Conservation (phyloP, 2,797 vertebrate genomes). For the Micromesistius poutassou region DNA sequence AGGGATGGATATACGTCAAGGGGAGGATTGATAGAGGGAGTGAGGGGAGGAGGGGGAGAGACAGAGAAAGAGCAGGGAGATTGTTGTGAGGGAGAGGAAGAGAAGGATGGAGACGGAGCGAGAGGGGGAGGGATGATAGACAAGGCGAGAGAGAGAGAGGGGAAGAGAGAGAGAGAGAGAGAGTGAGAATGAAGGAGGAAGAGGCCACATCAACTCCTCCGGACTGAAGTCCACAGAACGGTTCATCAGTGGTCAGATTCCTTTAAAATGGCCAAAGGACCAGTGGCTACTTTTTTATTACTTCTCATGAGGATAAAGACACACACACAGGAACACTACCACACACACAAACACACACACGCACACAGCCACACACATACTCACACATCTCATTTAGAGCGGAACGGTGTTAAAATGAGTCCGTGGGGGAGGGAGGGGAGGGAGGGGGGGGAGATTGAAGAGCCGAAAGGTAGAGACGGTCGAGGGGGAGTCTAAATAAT, state of each 20-base stretch:
- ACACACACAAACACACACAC: conserved; percentile 1
- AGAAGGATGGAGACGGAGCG: no score
- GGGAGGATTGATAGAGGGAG: no score
- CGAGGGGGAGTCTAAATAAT: conserved; percentile 64
- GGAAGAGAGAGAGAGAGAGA: not conserved
- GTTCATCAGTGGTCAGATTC: conserved; percentile 49
- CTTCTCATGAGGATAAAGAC: conserved; percentile 18
- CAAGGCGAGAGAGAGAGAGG: no score
- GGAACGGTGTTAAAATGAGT: conserved; percentile 56
- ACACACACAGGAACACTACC: conserved; percentile 19
- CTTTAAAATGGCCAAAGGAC: conserved; percentile 28
- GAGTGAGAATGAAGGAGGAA: not conserved
- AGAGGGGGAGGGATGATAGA: no score
- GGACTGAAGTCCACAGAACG: not conserved
- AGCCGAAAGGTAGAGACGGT: conserved; percentile 58
- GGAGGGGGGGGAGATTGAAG: conserved; percentile 52
- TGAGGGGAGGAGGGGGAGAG: no score
- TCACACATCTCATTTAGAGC: conserved; percentile 47
- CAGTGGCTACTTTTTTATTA: conserved; percentile 49
- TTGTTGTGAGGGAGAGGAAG: no score
- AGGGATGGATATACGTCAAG: no score
- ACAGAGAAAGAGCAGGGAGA: no score
- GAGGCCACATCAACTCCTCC: not conserved
- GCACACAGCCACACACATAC: not conserved
- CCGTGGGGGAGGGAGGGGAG: conserved; percentile 34